Evolutionary conservation across 1,140 invertebrate species (phyloP), one percentile per base, ranked within the genome.

Genomic region (Leptinotarsa undecemlineata): DNA sequence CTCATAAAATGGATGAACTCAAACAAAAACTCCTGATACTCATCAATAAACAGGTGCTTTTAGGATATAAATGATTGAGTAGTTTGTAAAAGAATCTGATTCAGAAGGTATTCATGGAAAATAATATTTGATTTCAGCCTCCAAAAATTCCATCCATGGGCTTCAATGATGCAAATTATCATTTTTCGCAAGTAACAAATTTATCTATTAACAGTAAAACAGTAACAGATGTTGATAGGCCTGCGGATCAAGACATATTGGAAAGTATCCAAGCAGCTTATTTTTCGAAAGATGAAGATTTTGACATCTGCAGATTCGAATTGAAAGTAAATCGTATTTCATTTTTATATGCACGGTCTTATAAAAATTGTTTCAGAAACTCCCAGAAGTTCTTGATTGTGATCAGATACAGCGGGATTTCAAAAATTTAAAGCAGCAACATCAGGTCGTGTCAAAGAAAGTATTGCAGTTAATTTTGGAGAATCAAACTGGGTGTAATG

Each of bases 391-490:
- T 57, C 84, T 93, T 20, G 89, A 93, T 74, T 88, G 90, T 48
- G 88, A 92, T 75, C 86, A 91, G 61, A 92, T 95, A 73, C 89
- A 91, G 79, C 84, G 86, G 47, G 89, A 91, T 74, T 90, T 91
- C 76, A 89, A 90, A 75, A 88, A 89, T 74, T 85, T 95, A 19
- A 88, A 90, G 73, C 90, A 90, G 68, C 94, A 96, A 82, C 90
- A 95, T 73, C 89, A 92, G 84, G 94, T 96, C 42, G 94, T 98
- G 1, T 96, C 95, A 0, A 96, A 95, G 78, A 94, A 96, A 86
- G 93, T 98, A 0, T 89, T 97, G 0, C 94, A 97, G 78, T 87
- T 98, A 19, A 97, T 98, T 79, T 87, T 97, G 13, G 93, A 98
- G 83, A 95, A 98, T 77, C 92, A 97, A 70, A 91, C 90, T 77